Percentiles rank a stretch among this genome's conserved stretches.
phyloP scores from a whole-genome alignment of 2,113 vertebrate species.

The Actinemys pallida region DNA sequence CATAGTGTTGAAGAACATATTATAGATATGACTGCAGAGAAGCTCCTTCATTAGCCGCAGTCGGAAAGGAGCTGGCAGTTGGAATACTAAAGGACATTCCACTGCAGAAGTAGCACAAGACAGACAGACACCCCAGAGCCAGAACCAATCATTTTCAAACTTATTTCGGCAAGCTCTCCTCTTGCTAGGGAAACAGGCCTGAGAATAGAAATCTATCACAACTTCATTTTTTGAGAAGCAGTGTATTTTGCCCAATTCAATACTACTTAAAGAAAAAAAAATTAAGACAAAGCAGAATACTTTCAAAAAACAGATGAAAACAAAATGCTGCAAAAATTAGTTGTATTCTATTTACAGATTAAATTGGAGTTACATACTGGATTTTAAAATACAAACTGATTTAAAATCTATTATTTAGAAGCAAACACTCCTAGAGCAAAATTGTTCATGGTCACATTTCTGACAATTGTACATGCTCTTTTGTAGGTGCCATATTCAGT shows the following conservation, averaged over 20 bases:
- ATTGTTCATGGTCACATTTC: neutral
- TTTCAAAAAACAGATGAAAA: neutral
- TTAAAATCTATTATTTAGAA: neutral
- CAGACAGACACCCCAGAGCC: too few species aligned
- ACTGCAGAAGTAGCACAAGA: conserved; percentile 22
- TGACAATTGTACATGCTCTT: neutral
- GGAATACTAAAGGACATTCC: neutral
- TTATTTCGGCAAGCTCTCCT: neutral
- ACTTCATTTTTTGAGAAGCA: neutral
- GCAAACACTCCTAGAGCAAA: neutral
- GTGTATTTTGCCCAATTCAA: neutral
- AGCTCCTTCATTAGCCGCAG: neutral
- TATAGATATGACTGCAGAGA: neutral
- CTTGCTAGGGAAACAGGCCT: neutral
- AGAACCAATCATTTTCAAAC: neutral
- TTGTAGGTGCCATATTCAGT: neutral
- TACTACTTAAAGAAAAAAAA: neutral
- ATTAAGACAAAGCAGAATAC: neutral
- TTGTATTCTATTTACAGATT: neutral
- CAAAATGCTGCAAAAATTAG: neutral
- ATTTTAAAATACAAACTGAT: neutral
- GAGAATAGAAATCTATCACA: neutral
- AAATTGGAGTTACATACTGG: neutral
- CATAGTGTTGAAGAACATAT: neutral
- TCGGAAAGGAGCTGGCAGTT: neutral